Evolutionary conservation across 2,888 invertebrate species (phyloP), one percentile per base, ranked within the genome.

Genomic region (Entomobrya proxima): DNA sequence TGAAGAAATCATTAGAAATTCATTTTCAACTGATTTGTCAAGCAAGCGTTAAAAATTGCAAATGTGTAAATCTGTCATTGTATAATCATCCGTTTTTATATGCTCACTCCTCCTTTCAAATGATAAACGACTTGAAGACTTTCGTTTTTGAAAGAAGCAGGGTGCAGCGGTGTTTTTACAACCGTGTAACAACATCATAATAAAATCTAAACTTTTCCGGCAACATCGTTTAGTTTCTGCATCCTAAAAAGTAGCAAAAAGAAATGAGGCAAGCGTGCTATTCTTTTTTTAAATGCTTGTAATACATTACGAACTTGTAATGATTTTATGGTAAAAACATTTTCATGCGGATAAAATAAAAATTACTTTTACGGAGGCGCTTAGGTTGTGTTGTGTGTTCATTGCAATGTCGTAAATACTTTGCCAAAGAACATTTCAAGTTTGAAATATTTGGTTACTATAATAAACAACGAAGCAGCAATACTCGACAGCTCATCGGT

Each of bases 241-340:
- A n/a, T 5, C 11, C 35, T 35, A 18, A 15, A n/a, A 13, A 15
- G 13, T 47, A 47, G n/a, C 47, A 47, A n/a, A 47, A n/a, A 13
- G 47, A 44, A 47, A 69, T 21, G 69, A 44, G 24, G 40, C 7
- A 64, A n/a, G 61, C 32, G 18, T 64, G n/a, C 35, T 64, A 32
- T 30, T 35, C 18, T 61, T 1, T 55, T 55, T 64, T 35, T 30
- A 58, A 27, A 64, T 27, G 69, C 18, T 21, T 55, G 55, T 21
- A 52, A 11, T 5, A 13, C 55, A 21, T 32, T 52, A 74, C 35
- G 74, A 74, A 35, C 74, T 15, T 74, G 74, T 74, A 74, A 74
- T 74, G 74, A 50, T 52, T 74, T 74, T 74, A 74, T 74, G 74
- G 52, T 74, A 52, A 74, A 74, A 52, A 74, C 74, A 74, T 74